Evolutionary conservation across 1,140 invertebrate genomes (phyloP), one percentile per base, ranked within the genome.

Genomic region (Riptortus pedestris): DNA sequence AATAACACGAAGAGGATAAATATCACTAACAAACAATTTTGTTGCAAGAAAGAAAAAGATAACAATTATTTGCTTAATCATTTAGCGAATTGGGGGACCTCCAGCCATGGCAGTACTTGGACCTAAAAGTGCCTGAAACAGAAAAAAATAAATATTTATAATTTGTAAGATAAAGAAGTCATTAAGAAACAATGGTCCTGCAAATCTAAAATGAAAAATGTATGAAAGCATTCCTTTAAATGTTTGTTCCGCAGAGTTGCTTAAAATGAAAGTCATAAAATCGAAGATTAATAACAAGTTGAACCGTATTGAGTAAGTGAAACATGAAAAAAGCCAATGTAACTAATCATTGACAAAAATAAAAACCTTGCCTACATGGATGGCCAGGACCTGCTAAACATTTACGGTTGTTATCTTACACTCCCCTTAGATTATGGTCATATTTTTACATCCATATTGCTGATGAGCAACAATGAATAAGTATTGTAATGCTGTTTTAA

Each of bases 61-160:
- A 47, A 20, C 18, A 47, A n/a, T 47, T 20, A 22, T 20, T 47
- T 1, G 18, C 9, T 47, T 20, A 22, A 47, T 47, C 22, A 59
- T 29, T 59, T 33, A 59, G 28, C 57, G 57, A n/a, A 59, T 31
- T 3, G 57, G 57, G 26, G 57, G 57, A 27, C 57, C 57, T 5
- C 57, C 57, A 31, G 57, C 24, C 22, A 59, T 28, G 16, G 57
- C 57, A 18, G 57, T 59, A 59, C 33, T 26, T 31, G 57, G 57
- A 2, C 57, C 57, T 16, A 59, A 29, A 5, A 59, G 29, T 47
- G 45, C 45, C 45, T 47, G 45, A 5, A 12, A 47, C 18, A 47
- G 3, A 47, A 47, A 47, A 20, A 18, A 38, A 9, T 9, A 38
- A 47, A 47, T 47, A n/a, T 5, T 20, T 20, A 4, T n/a, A n/a